phyloP scores from a whole-genome alignment of 2,113 vertebrate genomes.

The Monopterus albus region DNA sequence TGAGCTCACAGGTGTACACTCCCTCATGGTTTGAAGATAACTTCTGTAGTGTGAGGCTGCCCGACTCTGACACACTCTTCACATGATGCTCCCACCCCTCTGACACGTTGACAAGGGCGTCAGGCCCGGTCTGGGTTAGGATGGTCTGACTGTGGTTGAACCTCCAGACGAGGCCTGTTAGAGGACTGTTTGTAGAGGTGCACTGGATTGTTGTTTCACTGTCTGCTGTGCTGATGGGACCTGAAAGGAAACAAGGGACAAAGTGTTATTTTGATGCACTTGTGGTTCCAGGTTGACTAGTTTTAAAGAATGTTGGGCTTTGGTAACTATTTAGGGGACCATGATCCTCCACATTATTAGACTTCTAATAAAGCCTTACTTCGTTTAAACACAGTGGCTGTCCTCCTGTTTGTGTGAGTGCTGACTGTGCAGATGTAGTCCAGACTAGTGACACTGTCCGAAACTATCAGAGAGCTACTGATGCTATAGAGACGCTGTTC shows the following conservation, averaged over 20 bases:
- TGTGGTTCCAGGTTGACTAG: too few species aligned
- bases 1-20: slow-evolving; percentile 58
- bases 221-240: accelerated
- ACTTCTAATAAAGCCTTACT: too few species aligned
- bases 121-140: background rate
- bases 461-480: slow-evolving; percentile 40
- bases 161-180: slow-evolving; percentile 16
- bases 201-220: slow-evolving; percentile 48
- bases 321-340: too few species aligned
- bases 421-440: slow-evolving; percentile 53
- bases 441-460: background rate
- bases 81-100: slow-evolving; percentile 43
- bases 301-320: too few species aligned
- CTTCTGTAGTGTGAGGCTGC: slow-evolving; percentile 25
- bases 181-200: accelerated
- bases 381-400: background rate
- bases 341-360: too few species aligned
- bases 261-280: too few species aligned
- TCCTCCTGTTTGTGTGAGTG: background rate
- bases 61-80: slow-evolving; percentile 4
- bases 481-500: slow-evolving; percentile 54
- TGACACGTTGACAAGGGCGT: background rate
- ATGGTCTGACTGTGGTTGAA: slow-evolving; percentile 33
- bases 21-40: slow-evolving; percentile 17
- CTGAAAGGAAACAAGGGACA: slow-evolving; percentile 21